Conservation (phyloP, 2,113 vertebrate genomes). For the Ophthalmolycus amberensis region DNA sequence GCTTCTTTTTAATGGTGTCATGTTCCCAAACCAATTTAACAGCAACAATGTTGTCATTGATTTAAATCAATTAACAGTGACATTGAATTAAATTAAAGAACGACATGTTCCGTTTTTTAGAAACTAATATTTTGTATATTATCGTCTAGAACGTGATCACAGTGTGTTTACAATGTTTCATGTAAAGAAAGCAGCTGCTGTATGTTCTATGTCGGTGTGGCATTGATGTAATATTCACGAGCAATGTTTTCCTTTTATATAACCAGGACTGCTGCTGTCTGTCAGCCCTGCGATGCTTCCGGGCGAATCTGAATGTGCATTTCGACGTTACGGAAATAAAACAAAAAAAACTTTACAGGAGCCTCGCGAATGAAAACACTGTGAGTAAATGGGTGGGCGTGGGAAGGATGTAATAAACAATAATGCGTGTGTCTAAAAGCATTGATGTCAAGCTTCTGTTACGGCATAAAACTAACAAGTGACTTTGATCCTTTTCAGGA, state of each 20-base stretch:
- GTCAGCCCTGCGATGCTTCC: constrained; percentile 73
- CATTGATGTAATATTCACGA: not conserved
- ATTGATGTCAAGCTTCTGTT: not conserved
- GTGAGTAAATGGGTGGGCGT: constrained; percentile 61
- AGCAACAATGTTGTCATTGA: not conserved
- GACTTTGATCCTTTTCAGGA: constrained; percentile 57
- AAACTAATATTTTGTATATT: not conserved
- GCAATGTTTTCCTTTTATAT: not conserved
- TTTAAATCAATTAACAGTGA: not conserved
- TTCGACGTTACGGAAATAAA: fast-evolving
- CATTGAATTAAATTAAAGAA: not conserved
- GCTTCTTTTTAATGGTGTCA: not conserved
- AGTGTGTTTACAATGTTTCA: not conserved
- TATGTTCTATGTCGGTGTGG: not conserved
- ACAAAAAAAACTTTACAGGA: constrained; percentile 17
- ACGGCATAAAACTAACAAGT: not conserved
- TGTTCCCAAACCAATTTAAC: not conserved
- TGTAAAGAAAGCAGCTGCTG: not conserved
- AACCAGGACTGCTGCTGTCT: constrained; percentile 73
- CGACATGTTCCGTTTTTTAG: not conserved
- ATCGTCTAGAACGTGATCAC: not conserved
- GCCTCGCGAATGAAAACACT: not conserved
- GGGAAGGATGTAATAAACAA: not conserved
- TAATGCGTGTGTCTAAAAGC: not conserved
- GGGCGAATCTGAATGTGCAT: fast-evolving